Evolutionary conservation across 2,888 invertebrate species (phyloP), one percentile per base, ranked within the genome.

Genomic region (Drosophila subsilvestris): DNA sequence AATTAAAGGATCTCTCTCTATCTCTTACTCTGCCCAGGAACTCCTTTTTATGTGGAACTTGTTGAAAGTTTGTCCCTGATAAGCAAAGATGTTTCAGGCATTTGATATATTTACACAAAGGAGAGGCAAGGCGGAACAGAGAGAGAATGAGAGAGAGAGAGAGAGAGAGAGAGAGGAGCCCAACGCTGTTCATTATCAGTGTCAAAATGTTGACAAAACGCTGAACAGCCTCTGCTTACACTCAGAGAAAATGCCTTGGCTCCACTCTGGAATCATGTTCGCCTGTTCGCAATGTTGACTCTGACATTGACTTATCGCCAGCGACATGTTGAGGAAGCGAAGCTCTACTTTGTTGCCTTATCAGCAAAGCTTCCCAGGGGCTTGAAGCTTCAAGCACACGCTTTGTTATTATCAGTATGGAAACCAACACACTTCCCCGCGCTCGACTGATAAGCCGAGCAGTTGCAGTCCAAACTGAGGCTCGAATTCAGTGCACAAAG

Each of bases 1-100:
- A 90, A 91, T 91, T 91, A 90, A 88, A 89, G 90, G 89, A 89
- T 79, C 82, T 85, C 54, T 48, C 14, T 17, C 56, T 29, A 20
- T 29, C 42, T 49, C 50, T 77, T 4, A 3, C 75, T 86, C 86
- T 86, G 85, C 62, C 37, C 37, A 44, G 43, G 14, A 37, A 49
- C 47, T 56, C 42, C 44, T 58, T 54, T 60, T 73, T 82, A 57
- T 67, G 63, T 69, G 69, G 74, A 76, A 82, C 82, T 72, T 79
- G 67, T 61, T 70, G 53, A 22, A 44, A 22, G 55, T 27, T 71
- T 76, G 74, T 74, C 58, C 25, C 27, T 55, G 71, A 71, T 71
- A 71, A 71, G 75, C 68, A 4, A 29, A 53, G 75, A 74, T 57
- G 75, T 71, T 53, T n/a, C 53, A 32, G 44, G 57, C 55, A 71